These are phyloP conservation scores for Drosophila anomalata DNA, from an alignment of 2,888 invertebrate species.

Conservation along the genomic window DNA sequence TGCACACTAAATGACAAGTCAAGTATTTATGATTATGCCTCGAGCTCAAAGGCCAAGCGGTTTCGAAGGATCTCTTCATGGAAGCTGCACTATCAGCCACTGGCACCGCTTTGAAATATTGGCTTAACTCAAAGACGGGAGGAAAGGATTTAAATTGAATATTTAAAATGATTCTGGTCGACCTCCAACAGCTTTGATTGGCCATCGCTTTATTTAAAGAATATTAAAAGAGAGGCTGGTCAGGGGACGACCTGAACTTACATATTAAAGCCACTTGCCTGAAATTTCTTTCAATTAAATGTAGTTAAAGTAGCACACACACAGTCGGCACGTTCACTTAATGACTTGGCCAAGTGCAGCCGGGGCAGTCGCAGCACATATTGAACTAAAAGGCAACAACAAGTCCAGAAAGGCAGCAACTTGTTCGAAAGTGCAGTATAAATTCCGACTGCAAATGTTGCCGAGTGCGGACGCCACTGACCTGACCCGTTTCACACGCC, in stretches of 20 bases:
- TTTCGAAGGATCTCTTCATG: not conserved
- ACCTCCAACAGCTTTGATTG: not conserved
- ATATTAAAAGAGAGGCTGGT: not conserved
- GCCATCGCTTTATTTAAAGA: not conserved
- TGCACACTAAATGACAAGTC: slow-evolving; percentile 46
- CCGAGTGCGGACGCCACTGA: slow-evolving; percentile 50
- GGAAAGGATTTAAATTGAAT: not conserved
- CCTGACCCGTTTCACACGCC: slow-evolving; percentile 77
- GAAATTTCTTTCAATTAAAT: slow-evolving; percentile 71
- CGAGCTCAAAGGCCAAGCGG: slow-evolving; percentile 13
- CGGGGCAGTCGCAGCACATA: slow-evolving; percentile 52
- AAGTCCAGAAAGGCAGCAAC: slow-evolving; percentile 39
- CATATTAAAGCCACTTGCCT: slow-evolving; percentile 59
- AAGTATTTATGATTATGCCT: slow-evolving; percentile 45
- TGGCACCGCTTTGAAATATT: slow-evolving; percentile 1
- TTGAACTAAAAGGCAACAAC: slow-evolving; percentile 63
- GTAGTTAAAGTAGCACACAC: slow-evolving; percentile 50
- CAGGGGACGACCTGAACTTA: not conserved
- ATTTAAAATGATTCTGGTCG: not conserved
- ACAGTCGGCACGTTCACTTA: slow-evolving; percentile 50
- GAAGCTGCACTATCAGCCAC: not conserved
- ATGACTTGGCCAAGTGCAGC: slow-evolving; percentile 66
- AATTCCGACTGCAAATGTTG: slow-evolving; percentile 54
- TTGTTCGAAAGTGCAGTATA: slow-evolving; percentile 66
- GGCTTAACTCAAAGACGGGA: not conserved